These are phyloP conservation scores for Heteromurus nitidus DNA, from an alignment of 2,888 invertebrate genomes.

Conservation along the genomic window DNA sequence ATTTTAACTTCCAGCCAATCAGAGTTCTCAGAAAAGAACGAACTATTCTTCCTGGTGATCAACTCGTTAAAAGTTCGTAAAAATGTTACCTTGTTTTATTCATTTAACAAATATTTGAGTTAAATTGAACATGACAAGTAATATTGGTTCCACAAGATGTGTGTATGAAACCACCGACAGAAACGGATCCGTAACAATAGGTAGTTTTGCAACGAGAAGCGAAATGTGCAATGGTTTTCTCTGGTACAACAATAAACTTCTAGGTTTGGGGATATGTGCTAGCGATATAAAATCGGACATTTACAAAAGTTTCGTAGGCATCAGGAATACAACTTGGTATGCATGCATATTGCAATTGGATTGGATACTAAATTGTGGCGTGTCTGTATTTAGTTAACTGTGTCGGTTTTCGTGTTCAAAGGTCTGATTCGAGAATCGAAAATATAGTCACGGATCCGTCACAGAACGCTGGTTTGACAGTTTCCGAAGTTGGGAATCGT, in stretches of 20 bases:
- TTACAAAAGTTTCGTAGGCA: slow-evolving; percentile 35
- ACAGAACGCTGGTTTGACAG: slow-evolving; percentile 29
- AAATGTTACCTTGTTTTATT: neutral
- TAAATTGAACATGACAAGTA: no score
- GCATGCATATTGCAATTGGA: no score
- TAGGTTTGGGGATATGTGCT: slow-evolving; percentile 9
- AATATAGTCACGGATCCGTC: slow-evolving; percentile 38
- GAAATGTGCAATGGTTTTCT: slow-evolving; percentile 53
- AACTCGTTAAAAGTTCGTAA: neutral
- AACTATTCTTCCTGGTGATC: slow-evolving; percentile 54
- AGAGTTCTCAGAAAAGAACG: slow-evolving; percentile 36
- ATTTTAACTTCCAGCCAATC: slow-evolving; percentile 42
- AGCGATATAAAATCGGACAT: slow-evolving; percentile 32
- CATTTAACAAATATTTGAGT: no score
- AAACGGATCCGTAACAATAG: slow-evolving; percentile 51
- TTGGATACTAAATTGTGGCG: no score
- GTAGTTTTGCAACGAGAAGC: slow-evolving; percentile 43
- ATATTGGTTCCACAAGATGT: slow-evolving; percentile 50
- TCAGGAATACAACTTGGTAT: slow-evolving; percentile 42
- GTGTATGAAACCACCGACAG: slow-evolving; percentile 41
- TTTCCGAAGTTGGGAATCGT: slow-evolving; percentile 36
- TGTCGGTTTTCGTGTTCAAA: no score
- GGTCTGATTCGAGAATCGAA: slow-evolving; percentile 33
- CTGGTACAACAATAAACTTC: slow-evolving; percentile 52
- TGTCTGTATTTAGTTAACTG: no score